Base-by-base conservation (phyloP, 2,888 invertebrate species). In the Acanthococcus lagerstroemiae region DNA sequence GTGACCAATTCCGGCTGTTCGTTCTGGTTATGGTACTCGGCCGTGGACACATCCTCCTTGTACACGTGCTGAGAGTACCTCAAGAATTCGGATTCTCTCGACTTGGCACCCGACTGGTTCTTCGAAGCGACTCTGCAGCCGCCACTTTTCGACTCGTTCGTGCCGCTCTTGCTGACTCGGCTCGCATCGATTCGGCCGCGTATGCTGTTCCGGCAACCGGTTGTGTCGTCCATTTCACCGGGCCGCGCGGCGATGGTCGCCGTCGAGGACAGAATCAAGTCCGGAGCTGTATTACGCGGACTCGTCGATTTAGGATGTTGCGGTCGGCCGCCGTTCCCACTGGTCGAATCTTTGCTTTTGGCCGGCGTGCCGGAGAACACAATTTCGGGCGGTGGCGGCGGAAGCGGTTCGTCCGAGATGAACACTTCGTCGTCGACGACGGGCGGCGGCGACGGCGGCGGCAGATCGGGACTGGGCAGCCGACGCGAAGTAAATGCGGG, bases 371-470 rank as follows among this genome's bases (percentile, higher is more conserved):
- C 55, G 3, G 37, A 9, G 21, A 19, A 65, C 7, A 68, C 66
- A 3, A 67, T 69, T 25, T 70, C 70, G n/a, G 69, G 80, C 0
- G 84, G 84, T 3, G 84, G 84, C 3, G 84, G 84, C 9, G 84
- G 84, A 66, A 84, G 75, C 6, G 84, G 84, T 71, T 84, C 84
- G 71, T 84, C 84, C 70, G 79, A 80, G 66, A 80, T 78, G 68
- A 81, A 75, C 19, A 82, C 80, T 71, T 83, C 83, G 68, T 80
- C 80, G 70, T 82, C 82, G 6, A 80, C 74, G 27, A 81, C 80
- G 1, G 81, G 80, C 0, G 84, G 83, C 4, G 84, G 83, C 1
- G 84, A 83, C 0, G 84, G 83, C 1, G 82, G 82, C 15, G 83
- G 83, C 68, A 82, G 74, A 72, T 83, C 83, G 1, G 83, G 83